Conservation (phyloP, 2,797 vertebrate species). For the Helostoma temminkii region DNA sequence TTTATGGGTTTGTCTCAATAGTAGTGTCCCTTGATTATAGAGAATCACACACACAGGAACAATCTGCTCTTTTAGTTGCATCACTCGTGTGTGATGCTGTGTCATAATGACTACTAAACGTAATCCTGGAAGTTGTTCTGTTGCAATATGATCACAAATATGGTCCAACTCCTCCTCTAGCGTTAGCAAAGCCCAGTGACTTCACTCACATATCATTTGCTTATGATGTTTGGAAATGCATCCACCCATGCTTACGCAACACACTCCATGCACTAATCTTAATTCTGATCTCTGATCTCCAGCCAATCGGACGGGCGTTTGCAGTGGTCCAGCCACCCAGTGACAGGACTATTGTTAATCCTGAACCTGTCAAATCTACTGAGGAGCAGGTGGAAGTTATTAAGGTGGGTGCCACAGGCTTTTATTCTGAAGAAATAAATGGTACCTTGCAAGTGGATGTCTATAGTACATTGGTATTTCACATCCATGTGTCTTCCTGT, state of each 20-base stretch:
- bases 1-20: slow-evolving; percentile 49
- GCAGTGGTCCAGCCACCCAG: slow-evolving; percentile 85
- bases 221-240: slow-evolving; percentile 13
- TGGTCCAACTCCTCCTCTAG: not conserved
- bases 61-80: slow-evolving; percentile 7
- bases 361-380: slow-evolving; percentile 86
- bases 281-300: slow-evolving; percentile 40
- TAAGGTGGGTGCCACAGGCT: slow-evolving; percentile 83
- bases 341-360: slow-evolving; percentile 78
- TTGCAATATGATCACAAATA: slow-evolving; percentile 14
- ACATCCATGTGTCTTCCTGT: not conserved
- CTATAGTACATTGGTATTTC: not conserved
- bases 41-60: not conserved
- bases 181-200: slow-evolving; percentile 2
- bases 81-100: slow-evolving; percentile 17
- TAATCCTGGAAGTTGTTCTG: not conserved
- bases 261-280: not conserved
- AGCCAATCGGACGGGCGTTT: slow-evolving; percentile 91
- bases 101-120: not conserved
- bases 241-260: slow-evolving; percentile 3
- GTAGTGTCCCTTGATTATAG: slow-evolving; percentile 34
- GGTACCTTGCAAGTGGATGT: not conserved
- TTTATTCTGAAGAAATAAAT: not conserved
- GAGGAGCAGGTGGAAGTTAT: slow-evolving; percentile 93
- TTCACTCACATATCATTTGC: slow-evolving; percentile 4